phyloP scores from a whole-genome alignment of 2,888 invertebrate species.

The Drosophila meridionalis region DNA sequence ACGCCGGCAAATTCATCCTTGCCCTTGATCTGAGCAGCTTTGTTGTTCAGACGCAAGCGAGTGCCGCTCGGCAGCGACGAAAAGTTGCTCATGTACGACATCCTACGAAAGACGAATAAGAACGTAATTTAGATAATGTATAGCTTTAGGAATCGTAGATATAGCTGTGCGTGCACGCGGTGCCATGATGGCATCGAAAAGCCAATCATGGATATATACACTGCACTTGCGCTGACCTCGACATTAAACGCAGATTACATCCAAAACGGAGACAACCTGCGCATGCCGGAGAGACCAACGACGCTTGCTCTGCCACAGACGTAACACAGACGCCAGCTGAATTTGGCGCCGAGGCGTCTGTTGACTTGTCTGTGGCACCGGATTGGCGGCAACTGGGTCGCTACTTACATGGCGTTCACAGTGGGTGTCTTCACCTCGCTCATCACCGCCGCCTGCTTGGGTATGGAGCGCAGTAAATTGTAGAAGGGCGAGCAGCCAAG shows the following conservation, averaged over 20 bases:
- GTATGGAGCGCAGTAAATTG: conserved; percentile 93
- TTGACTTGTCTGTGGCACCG: conserved; percentile 81
- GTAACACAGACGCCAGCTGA: conserved; percentile 81
- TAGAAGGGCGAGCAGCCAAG: conserved; percentile 98
- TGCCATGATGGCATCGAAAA: conserved; percentile 18
- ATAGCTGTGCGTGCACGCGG: conserved; percentile 39
- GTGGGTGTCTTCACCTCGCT: conserved; percentile 91
- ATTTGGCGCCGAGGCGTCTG: conserved; percentile 68
- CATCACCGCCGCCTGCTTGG: conserved; percentile 87
- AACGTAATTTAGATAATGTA: not conserved
- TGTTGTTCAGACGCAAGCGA: conserved; percentile 85
- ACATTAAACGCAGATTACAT: conserved; percentile 42
- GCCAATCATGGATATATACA: conserved; percentile 9
- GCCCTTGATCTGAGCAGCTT: conserved; percentile 81
- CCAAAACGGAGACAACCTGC: conserved; percentile 78
- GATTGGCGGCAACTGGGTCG: conserved; percentile 24
- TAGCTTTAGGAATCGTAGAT: not conserved
- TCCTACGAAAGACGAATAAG: conserved; percentile 77
- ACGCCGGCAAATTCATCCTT: conserved; percentile 85
- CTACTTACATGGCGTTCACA: conserved; percentile 93
- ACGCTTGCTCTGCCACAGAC: conserved; percentile 79
- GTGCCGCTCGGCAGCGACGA: conserved; percentile 88
- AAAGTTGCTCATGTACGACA: conserved; percentile 90
- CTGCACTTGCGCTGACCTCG: conserved; percentile 52
- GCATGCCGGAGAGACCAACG: conserved; percentile 45